Base-by-base conservation (phyloP, 2,888 invertebrate species). In the Stenolophus ochropezus region DNA sequence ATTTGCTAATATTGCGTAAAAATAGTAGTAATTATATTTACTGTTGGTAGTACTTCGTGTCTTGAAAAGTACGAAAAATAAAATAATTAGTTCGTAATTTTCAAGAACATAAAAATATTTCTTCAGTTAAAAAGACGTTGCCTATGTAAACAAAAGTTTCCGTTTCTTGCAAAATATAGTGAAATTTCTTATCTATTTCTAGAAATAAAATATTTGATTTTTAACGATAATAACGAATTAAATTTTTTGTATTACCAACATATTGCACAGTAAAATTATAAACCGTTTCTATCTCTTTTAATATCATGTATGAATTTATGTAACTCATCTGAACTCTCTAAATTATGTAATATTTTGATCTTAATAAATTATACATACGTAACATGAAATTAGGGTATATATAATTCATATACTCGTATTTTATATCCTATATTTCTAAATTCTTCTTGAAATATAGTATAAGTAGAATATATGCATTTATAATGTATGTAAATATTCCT, bases 311-410 rank as follows among this genome's bases (percentile, higher is more conserved):
- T n/a, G 18, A 33, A 27, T n/a, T 61, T 2, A 2, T 27, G 18
- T 33, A 27, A 65, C 33, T n/a, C 65, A 69, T 69, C 33, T 69
- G 16, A 69, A 20, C 18, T 69, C 27, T 69, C 27, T 69, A 27
- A 16, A 33, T 27, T 69, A 42, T 16, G 4, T 16, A 27, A 69
- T 33, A 21, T 61, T 8, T 14, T 21, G 25, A 14, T 61, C 33
- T 65, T 65, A 14, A 69, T 69, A 69, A 69, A 69, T 69, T 69
- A 33, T 69, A 69, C 33, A 65, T 33, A 65, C 27, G 5, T 33
- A 5, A 33, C 33, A 69, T 33, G 33, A 8, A 33, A 69, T 33
- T 69, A 18, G 65, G 65, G 33, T 16, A 18, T 4, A 20, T 18
- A 69, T 33, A 69, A 61, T 23, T 61, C 25, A 61, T 61, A 14